phyloP scores from a whole-genome alignment of 1,140 invertebrate genomes.

The Sesamia nonagrioides region DNA sequence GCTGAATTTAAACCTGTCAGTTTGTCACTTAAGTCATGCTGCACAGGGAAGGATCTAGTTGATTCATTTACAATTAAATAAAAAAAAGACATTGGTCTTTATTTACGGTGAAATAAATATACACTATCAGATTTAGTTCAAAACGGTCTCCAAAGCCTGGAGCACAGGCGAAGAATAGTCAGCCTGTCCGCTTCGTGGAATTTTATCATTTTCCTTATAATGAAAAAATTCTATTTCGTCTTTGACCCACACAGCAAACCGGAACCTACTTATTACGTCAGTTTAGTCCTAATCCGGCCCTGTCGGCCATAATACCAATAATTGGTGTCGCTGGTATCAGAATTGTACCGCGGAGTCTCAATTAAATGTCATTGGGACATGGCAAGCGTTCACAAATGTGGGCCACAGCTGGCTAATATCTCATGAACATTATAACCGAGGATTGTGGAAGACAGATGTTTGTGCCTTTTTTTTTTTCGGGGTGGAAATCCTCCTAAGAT shows the following conservation, averaged over 20 bases:
- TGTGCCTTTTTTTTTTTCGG: too few species aligned
- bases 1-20: constrained; percentile 20
- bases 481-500: too few species aligned
- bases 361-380: constrained; percentile 50
- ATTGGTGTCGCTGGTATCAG: constrained; percentile 29
- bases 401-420: constrained; percentile 21
- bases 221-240: neutral
- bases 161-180: too few species aligned
- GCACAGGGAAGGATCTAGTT: neutral
- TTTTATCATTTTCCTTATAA: too few species aligned
- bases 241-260: neutral
- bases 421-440: neutral
- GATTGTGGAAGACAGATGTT: constrained; percentile 15
- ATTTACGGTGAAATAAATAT: too few species aligned
- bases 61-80: neutral
- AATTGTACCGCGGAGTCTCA: constrained; percentile 30
- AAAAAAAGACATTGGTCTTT: too few species aligned
- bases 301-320: constrained; percentile 46
- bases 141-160: too few species aligned
- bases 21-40: neutral
- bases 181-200: too few species aligned
- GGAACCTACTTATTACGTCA: neutral
- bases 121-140: too few species aligned
- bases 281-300: constrained; percentile 4
- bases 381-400: constrained; percentile 15